Evolutionary conservation across 2,113 vertebrate species (phyloP).

Genomic region (Sinocyclocheilus anophthalmus): DNA sequence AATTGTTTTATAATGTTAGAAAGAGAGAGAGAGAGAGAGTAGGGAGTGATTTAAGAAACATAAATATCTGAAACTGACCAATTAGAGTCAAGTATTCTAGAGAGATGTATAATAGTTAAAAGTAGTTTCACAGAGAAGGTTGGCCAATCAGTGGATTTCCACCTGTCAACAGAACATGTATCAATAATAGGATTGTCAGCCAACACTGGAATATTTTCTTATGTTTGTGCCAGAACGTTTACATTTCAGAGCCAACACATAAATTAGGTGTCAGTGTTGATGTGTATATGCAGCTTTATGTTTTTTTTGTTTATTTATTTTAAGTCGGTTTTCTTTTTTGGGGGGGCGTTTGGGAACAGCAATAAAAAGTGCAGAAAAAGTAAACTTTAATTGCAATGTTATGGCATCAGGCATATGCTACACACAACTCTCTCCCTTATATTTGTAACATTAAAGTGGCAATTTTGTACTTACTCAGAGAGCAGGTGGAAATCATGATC

Average conservation of each 20-base stretch:
- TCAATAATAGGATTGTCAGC: not conserved
- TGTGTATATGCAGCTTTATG: not conserved
- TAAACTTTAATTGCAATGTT: conserved; percentile 9
- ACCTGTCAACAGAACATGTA: not conserved
- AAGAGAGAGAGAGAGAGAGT: not conserved
- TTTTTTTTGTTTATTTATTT: not conserved
- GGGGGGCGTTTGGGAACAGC: no score
- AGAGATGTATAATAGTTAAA: not conserved
- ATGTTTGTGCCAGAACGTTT: not conserved
- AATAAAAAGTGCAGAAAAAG: not conserved
- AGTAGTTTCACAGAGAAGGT: not conserved
- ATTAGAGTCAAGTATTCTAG: not conserved
- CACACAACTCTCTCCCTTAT: not conserved
- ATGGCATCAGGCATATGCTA: not conserved
- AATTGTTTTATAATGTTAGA: not conserved
- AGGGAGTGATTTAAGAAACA: not conserved
- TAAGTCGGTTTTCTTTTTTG: not conserved
- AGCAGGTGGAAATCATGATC: conserved; percentile 37
- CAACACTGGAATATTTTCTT: not conserved
- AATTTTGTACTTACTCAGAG: conserved; percentile 13
- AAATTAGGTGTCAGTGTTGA: conserved; percentile 19
- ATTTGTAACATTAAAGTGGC: conserved; percentile 24
- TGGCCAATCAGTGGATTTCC: not conserved
- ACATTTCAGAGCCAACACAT: conserved; percentile 2
- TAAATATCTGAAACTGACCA: not conserved